These are phyloP conservation scores for Cephalopachus bancanus DNA, from an alignment of 2,797 vertebrate species.

Conservation along the genomic window DNA sequence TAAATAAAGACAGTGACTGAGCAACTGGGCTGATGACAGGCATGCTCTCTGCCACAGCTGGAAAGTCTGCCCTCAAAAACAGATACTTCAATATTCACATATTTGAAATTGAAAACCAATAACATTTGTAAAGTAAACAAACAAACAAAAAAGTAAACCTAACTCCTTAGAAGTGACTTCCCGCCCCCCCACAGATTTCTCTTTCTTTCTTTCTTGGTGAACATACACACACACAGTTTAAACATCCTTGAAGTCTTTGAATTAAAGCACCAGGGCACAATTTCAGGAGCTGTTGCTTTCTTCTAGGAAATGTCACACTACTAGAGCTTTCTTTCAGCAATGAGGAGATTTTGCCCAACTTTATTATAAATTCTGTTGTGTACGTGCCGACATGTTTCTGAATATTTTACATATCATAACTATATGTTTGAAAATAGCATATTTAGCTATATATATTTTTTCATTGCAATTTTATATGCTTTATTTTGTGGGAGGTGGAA, in stretches of 20 bases:
- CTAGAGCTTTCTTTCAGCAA: neutral
- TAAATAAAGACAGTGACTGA: conserved; percentile 58
- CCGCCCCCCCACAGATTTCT: neutral
- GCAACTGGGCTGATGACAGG: neutral
- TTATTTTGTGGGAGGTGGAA: conserved; percentile 56
- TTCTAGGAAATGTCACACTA: conserved; percentile 12
- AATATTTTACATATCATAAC: conserved; percentile 64
- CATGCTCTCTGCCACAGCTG: neutral
- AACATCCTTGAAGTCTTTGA: neutral
- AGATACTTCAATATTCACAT: neutral
- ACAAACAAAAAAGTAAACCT: neutral
- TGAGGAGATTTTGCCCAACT: conserved; percentile 10
- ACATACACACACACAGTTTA: neutral
- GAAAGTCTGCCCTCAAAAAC: neutral
- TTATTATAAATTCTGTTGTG: conserved; percentile 56
- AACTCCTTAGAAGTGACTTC: neutral
- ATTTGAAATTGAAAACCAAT: conserved; percentile 51
- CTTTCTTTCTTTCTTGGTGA: neutral
- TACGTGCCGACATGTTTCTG: conserved; percentile 35
- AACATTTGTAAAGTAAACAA: neutral
- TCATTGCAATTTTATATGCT: conserved; percentile 53
- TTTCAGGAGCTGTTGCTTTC: neutral
- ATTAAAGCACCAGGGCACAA: neutral
- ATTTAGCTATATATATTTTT: conserved; percentile 54
- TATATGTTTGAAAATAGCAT: conserved; percentile 63